Evolutionary conservation across 2,888 invertebrate species (phyloP), one percentile per base, ranked within the genome.

Genomic region (Mesorhabditis spiculigera): DNA sequence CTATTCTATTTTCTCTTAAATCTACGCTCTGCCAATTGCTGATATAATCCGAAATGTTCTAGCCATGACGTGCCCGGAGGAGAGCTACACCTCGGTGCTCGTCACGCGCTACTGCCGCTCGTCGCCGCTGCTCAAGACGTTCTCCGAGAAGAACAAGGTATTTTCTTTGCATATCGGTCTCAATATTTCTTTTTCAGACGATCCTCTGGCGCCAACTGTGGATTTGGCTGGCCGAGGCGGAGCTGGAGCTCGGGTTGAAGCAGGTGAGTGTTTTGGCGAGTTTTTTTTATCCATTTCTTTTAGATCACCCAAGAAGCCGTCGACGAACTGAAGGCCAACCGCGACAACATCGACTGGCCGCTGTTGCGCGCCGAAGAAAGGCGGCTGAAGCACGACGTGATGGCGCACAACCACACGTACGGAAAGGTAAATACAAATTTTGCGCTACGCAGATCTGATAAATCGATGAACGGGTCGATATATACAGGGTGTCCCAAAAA

Each of bases 321-420:
- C 61, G 79, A 76, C 28, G 84, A 85, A 66, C 74, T 85, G 80
- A 81, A 76, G 63, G 64, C 71, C 3, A 73, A 82, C 50, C 70
- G 73, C 67, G 76, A 78, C 42, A 73, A 66, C 78, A 92, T 98
- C 69, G 93, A 98, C 87, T 96, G 94, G 87, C 89, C 89, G 0
- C 90, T 90, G 4, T 95, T 93, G 0, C 92, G 92, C 0, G 91
- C 90, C 50, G 94, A 96, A 86, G 98, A 99, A 88, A 90, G 90
- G 66, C 88, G 90, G 63, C 91, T 92, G 0, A 90, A 95, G 0
- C 98, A 99, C 88, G 98, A 99, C 87, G 98, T 99, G 5, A 99
- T 99, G 98, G 97, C 98, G 0, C 98, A 99, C 86, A 93, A 99
- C 0, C 95, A 95, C 85, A 92, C 95, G 5, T 93, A 94, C 81